A percentile compares a stretch with the other conserved stretches of the same genome.
Evolutionary conservation across 1,140 invertebrate species (phyloP).

Genomic region (Drosophila varians): DNA sequence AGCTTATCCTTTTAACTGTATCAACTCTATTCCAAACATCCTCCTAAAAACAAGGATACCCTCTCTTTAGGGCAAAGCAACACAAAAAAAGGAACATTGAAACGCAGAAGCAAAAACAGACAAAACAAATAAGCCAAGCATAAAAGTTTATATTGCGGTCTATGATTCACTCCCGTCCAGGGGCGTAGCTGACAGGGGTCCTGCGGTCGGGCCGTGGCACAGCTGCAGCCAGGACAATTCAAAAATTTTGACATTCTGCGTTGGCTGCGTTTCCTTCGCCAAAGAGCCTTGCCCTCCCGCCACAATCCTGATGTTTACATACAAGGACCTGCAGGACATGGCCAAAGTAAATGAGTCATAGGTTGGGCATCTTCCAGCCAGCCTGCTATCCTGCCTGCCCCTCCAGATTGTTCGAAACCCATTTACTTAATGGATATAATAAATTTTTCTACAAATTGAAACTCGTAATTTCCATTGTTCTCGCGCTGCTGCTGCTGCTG

Average conservation of each 20-base stretch:
- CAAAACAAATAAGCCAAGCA: constrained; percentile 80
- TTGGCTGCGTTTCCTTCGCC: constrained; percentile 44
- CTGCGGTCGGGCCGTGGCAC: background rate
- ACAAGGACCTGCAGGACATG: constrained; percentile 10
- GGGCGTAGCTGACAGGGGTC: background rate
- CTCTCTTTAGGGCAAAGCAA: background rate
- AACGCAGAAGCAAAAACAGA: constrained; percentile 49
- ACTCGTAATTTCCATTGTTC: constrained; percentile 82
- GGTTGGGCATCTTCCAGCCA: constrained; percentile 29
- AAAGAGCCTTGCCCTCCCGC: background rate
- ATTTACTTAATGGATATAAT: constrained; percentile 83
- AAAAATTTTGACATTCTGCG: constrained; percentile 78
- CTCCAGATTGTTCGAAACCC: constrained; percentile 75
- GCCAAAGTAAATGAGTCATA: constrained; percentile 37
- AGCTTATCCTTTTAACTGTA: too few species aligned
- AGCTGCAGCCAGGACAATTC: constrained; percentile 20
- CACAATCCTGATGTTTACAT: constrained; percentile 64
- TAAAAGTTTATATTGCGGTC: constrained; percentile 82
- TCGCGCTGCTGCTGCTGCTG: constrained; percentile 53
- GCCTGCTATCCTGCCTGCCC: background rate
- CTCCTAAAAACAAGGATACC: background rate
- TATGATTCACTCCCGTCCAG: constrained; percentile 64
- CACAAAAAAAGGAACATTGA: constrained; percentile 6
- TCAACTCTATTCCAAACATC: too few species aligned
- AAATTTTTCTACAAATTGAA: constrained; percentile 83